Base-by-base conservation (phyloP, 2,113 vertebrate species). In the Siniperca knerii region DNA sequence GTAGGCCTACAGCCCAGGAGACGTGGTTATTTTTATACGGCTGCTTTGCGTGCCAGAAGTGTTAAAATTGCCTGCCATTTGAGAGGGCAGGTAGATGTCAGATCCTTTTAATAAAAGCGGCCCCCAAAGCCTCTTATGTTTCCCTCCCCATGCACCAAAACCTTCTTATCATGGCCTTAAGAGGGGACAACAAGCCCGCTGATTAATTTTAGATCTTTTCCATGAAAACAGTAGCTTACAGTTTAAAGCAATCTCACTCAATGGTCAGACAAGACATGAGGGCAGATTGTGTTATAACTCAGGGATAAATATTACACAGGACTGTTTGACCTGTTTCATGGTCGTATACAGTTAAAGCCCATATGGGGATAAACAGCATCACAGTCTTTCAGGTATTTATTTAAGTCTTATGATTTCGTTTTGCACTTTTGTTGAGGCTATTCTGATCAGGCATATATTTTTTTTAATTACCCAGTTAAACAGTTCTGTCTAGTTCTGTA, bases 121-220 rank as follows among this genome's bases (percentile, higher is more conserved):
- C 77, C 87, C 78, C 68, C 75, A 94, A 96, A 96, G 94, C 96
- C 93, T 96, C 95, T 96, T 95, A 95, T 79, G 83, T 80, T 80
- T 90, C 79, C 81, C 86, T 92, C 80, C 89, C 86, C 64, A 11
- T 74, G 79, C 87, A 80, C 62, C 87, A 82, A 94, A 94, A 91
- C 92, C 93, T 90, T 93, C 93, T 95, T 94, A 95, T 93, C 79
- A 66, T 67, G 81, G 88, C 90, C 88, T 93, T 95, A 94, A 91
- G 92, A 90, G 79, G 74, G 79, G 89, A 93, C 84, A 87, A 93
- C 93, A 92, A 91, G 89, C 68, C 44, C 42, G 33, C 90, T 94
- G 95, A 96, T 96, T 96, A 94, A 94, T 94, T 95, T 94, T 80
- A 94, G 93, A 93, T 90, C 90, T 94, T 90, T 92, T 94, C 92